Evolutionary conservation across 35 echinoderm and acorn worm species (phyloP), one percentile per base, ranked within the genome.

Genomic region (Stichopus chloronotus): DNA sequence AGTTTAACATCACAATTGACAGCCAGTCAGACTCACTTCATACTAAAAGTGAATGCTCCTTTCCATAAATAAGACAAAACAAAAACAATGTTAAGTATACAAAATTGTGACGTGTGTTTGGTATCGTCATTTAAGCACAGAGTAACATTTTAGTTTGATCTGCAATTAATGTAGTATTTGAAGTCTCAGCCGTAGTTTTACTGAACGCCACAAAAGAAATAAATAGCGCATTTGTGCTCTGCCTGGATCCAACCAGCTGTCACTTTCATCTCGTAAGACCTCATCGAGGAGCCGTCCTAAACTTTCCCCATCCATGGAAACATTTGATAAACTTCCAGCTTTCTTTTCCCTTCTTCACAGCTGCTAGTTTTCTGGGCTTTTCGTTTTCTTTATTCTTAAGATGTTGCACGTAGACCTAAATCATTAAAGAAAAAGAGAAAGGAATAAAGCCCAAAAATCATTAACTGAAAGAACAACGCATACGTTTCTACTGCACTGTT

Each of bases 241-340:
- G 61, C 61, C 61, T 14, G 61, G 61, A 19, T 65, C 9, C 61
- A 65, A 65, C 61, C 61, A 14, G 61, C 11, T 65, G 61, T 14
- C 61, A 65, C 4, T 43, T 65, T 65, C 7, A 65, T 1, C 61
- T 11, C 11, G 11, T 65, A 14, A 65, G 61, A 65, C 9, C 19
- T 65, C 61, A 65, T 19, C 88, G 90, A 19, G 96, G 93, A 57
- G 84, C 93, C 13, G 96, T 92, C 72, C 93, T 98, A 74, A 95
- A 99, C 17, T 89, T 76, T 9, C 97, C 97, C 97, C 97, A 99
- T 54, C 97, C 97, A 78, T 99, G 97, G 90, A 99, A 99, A 76
- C 97, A 99, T 10, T 92, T 78, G 78, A 99, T 94, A 72, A 96
- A 99, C 61, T 99, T 99, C 95, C 95, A 96, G 57, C 85, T 71